Evolutionary conservation across 2,888 invertebrate genomes (phyloP).

Genomic region (Sthenelais limicola): DNA sequence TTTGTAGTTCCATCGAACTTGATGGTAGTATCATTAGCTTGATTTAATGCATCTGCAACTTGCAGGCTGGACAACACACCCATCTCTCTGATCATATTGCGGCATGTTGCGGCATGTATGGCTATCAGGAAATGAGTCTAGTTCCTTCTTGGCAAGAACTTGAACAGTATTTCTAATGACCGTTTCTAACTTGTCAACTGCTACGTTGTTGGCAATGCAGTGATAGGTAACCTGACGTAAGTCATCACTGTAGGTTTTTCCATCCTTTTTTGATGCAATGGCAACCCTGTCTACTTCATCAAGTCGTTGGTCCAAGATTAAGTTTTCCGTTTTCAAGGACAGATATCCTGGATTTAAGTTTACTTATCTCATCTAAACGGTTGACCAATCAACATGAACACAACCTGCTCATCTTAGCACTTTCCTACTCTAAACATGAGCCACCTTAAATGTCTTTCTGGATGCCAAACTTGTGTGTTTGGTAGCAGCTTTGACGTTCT

Average conservation of each 20-base stretch:
- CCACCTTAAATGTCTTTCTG: too few species aligned
- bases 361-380: too few species aligned
- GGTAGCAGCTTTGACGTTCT: too few species aligned
- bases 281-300: not conserved
- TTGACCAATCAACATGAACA: too few species aligned
- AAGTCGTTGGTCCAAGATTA: too few species aligned
- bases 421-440: too few species aligned
- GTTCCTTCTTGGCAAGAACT: not conserved
- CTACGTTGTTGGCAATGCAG: not conserved
- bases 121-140: not conserved
- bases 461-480: too few species aligned
- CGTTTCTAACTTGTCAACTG: not conserved
- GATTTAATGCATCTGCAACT: not conserved
- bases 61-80: not conserved
- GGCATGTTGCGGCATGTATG: not conserved
- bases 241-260: not conserved
- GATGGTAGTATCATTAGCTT: not conserved
- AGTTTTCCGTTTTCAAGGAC: too few species aligned
- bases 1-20: conserved; percentile 19
- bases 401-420: too few species aligned
- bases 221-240: not conserved
- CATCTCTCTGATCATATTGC: conserved; percentile 10
- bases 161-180: not conserved
- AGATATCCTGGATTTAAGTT: too few species aligned
- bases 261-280: not conserved